These are phyloP conservation scores for Bergia sp. DNA, from an alignment of 92 coral and sea anemone species.

Conservation along the genomic window DNA sequence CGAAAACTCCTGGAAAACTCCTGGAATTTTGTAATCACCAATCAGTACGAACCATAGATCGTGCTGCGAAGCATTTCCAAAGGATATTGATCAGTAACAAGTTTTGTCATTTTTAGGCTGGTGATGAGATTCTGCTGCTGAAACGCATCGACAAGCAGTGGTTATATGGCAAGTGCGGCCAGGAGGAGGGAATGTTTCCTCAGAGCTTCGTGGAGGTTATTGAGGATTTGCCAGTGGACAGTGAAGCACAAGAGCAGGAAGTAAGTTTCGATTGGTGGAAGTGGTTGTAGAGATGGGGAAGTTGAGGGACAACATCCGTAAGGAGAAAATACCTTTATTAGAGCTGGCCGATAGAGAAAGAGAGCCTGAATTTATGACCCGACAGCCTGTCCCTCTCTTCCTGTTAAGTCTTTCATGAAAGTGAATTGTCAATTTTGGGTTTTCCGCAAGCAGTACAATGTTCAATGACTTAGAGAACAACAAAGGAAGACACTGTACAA, in stretches of 20 bases:
- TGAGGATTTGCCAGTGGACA: conserved; percentile 81
- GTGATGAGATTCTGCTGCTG: conserved; percentile 83
- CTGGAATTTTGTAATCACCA: no score
- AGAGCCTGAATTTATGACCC: no score
- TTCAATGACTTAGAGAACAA: no score
- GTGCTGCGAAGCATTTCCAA: no score
- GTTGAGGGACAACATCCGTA: background rate
- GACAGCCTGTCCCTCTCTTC: background rate
- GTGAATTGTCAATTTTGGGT: background rate
- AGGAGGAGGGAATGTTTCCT: conserved; percentile 90
- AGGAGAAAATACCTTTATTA: background rate
- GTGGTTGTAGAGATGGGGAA: background rate
- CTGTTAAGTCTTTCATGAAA: no score
- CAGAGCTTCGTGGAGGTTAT: conserved; percentile 86
- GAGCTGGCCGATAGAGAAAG: background rate
- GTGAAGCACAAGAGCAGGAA: conserved; percentile 25
- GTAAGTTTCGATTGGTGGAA: background rate
- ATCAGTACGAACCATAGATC: background rate
- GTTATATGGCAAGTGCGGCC: conserved; percentile 81
- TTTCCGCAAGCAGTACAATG: background rate
- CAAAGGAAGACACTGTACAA: background rate
- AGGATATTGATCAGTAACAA: no score
- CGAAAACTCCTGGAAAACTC: no score
- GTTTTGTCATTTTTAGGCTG: conserved; percentile 66
- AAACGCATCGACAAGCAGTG: conserved; percentile 78